Base-by-base conservation (phyloP, 1,140 invertebrate species). In the Vanessa atalanta region DNA sequence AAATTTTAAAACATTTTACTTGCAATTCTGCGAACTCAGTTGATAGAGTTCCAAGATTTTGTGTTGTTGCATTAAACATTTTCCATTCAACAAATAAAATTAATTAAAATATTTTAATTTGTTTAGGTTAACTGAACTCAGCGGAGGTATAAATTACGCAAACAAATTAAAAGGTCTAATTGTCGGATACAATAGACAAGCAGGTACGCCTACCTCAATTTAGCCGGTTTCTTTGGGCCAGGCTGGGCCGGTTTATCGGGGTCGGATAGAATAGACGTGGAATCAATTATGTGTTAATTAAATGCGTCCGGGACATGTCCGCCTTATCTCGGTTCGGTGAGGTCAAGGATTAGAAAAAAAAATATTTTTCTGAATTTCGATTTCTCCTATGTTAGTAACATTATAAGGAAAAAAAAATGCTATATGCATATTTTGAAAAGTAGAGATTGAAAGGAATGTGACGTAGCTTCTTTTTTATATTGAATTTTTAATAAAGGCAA, bases 261-360 rank as follows among this genome's bases (percentile, higher is more conserved):
- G 66, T 23, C 67, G 64, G 68, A 63, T 61, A 66, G 67, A 47
- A 72, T 60, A 70, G 57, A 61, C 26, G 72, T 73, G 65, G 57
- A 76, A 82, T 83, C 80, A 80, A 84, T 84, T 83, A 83, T 65
- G 73, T 83, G 81, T 78, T 87, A 85, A 84, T 87, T 84, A 85
- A 74, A 47, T 50, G 65, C 77, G 71, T 82, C 82, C 83, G 70
- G 72, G 70, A 60, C 60, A 75, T 65, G 77, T 77, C 31, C 51
- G 50, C 26, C 55, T 70, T 70, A 69, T 69, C 53, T 69, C 53
- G 37, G 66, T 69, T 57, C 16, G 43, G 51, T 47, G n/a, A 67
- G 47, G 66, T 68, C 66, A 67, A 53, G 50, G 65, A 53, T 55
- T 37, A 43, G 37, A 20, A 61, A 66, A 51, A 20, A 20, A 50